Evolutionary conservation across 2,888 invertebrate species (phyloP).

Genomic region (Nymphalis c-album): DNA sequence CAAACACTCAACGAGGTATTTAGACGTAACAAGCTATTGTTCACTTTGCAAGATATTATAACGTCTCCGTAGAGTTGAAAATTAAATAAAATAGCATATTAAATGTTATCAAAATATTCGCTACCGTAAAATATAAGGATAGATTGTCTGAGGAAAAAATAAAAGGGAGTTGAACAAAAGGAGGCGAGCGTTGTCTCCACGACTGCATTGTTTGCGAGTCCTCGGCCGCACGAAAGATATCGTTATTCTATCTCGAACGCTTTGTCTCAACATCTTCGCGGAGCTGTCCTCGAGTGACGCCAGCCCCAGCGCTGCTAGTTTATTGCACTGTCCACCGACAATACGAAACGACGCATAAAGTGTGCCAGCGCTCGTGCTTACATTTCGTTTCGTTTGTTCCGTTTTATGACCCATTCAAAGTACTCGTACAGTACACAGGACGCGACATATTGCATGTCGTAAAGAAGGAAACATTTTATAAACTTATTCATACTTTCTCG

Average conservation of each 20-base stretch:
- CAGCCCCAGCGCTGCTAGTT: conserved; percentile 6
- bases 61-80: too few relatives aligned
- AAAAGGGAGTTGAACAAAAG: not conserved
- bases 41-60: too few relatives aligned
- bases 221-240: not conserved
- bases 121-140: conserved; percentile 2
- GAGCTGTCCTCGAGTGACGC: not conserved
- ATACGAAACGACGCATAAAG: conserved; percentile 5
- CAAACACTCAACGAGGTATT: not conserved
- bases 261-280: not conserved
- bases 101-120: conserved; percentile 6
- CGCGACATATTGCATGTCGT: not conserved
- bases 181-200: not conserved
- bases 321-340: conserved; percentile 9
- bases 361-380: conserved; percentile 3
- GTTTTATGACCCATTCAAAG: not conserved
- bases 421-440: not conserved
- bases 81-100: not conserved
- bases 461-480: not conserved
- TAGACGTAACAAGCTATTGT: too few relatives aligned
- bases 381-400: not conserved
- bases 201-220: not conserved
- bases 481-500: not conserved
- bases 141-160: conserved; percentile 1
- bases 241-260: conserved; percentile 8